A percentile compares a stretch with the other conserved stretches of the same genome.
phyloP scores from a whole-genome alignment of 1,140 invertebrate species.

The Eulimnadia texana region DNA sequence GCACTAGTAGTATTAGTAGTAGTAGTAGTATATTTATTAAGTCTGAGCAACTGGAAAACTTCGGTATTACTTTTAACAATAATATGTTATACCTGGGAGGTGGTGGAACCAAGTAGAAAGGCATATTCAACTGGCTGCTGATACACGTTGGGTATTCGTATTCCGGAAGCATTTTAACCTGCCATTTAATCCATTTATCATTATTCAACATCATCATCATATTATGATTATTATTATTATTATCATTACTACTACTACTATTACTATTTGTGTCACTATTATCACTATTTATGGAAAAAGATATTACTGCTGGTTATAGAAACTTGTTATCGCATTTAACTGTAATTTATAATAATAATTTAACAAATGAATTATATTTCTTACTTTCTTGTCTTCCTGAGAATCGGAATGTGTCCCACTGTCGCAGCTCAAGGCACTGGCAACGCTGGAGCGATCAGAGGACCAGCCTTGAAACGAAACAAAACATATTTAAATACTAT shows the following conservation, averaged over 20 bases:
- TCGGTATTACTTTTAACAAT: no score
- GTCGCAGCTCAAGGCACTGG: slow-evolving; percentile 56
- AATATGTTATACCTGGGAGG: background rate
- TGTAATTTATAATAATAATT: background rate
- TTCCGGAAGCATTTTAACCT: background rate
- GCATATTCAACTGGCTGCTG: background rate
- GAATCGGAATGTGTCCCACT: slow-evolving; percentile 69
- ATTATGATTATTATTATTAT: no score
- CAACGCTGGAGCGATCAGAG: slow-evolving; percentile 59
- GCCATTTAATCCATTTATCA: background rate
- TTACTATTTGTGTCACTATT: no score
- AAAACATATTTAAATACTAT: no score
- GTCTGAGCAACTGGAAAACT: no score
- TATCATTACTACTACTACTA: no score
- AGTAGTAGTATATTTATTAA: no score
- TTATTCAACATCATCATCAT: no score
- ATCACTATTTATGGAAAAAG: background rate
- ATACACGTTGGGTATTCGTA: background rate
- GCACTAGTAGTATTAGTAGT: no score
- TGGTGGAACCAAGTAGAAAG: background rate
- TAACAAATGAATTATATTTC: no score
- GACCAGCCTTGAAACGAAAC: slow-evolving; percentile 39
- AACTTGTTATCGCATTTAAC: no score
- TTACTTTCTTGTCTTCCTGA: slow-evolving; percentile 46
- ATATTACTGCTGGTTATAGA: no score